Evolutionary conservation across 2,113 vertebrate species (phyloP).

Genomic region (Sinocyclocheilus anophthalmus): DNA sequence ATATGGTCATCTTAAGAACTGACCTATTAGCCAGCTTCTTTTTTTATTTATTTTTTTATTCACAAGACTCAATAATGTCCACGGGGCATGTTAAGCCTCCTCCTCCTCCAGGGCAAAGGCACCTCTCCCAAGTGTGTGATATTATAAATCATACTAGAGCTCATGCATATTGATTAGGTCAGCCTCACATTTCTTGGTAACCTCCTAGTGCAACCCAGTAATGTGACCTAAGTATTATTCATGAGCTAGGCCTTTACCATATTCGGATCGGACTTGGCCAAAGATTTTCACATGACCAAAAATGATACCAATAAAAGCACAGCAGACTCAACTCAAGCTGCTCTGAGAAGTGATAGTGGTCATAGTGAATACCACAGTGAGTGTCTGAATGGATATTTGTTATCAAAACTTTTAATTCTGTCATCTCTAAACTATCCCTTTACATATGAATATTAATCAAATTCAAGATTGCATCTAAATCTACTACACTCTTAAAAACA

Average conservation of each 20-base stretch:
- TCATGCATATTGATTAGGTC: slow-evolving; percentile 11
- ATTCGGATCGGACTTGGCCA: neutral
- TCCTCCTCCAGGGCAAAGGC: neutral
- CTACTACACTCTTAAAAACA: too few species aligned
- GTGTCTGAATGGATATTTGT: neutral
- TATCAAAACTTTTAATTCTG: neutral
- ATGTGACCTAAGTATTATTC: neutral
- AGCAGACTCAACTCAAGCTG: neutral
- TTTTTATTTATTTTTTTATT: neutral
- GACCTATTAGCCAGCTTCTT: neutral
- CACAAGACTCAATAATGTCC: neutral
- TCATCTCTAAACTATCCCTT: neutral
- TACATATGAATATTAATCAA: neutral
- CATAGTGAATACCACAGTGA: too few species aligned
- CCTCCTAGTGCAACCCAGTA: neutral
- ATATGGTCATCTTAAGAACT: neutral
- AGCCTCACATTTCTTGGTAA: neutral
- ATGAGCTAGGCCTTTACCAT: neutral
- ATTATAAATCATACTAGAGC: neutral
- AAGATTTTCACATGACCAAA: neutral
- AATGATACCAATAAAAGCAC: neutral
- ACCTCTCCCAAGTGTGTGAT: neutral
- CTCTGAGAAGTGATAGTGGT: neutral
- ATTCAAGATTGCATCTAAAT: neutral
- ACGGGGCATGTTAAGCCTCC: neutral